Evolutionary conservation across 2,113 vertebrate species (phyloP).

Genomic region (Crotalus horridus): DNA sequence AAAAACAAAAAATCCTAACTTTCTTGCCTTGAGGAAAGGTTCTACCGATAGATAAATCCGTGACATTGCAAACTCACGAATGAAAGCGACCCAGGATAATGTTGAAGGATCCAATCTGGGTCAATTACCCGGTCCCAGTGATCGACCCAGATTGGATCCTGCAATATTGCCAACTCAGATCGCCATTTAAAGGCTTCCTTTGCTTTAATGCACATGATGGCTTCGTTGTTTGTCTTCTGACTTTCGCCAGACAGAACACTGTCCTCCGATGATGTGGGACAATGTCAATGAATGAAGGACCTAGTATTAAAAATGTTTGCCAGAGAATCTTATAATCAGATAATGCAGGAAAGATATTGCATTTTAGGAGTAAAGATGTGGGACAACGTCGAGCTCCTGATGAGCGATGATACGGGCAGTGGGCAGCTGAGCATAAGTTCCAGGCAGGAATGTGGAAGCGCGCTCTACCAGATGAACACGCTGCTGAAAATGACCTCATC

Average conservation of each 20-base stretch:
- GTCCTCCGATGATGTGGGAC: background rate
- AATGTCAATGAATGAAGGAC: too few relatives aligned
- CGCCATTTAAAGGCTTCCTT: background rate
- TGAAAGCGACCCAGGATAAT: background rate
- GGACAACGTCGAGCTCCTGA: constrained; percentile 84
- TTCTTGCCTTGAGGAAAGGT: background rate
- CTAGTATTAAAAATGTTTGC: too few relatives aligned
- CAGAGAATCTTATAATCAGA: too few relatives aligned
- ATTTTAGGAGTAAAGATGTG: constrained; percentile 70
- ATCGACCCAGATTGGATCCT: background rate
- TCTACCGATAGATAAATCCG: background rate
- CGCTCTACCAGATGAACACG: constrained; percentile 86
- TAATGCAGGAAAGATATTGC: too few relatives aligned
- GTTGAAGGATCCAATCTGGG: background rate
- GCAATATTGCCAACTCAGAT: background rate
- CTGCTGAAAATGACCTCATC: constrained; percentile 81
- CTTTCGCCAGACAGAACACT: background rate
- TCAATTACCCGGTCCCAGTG: background rate
- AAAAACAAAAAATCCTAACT: background rate
- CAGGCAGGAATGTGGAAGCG: constrained; percentile 74
- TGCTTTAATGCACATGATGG: accelerated
- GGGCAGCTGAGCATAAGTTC: constrained; percentile 70
- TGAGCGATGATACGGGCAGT: constrained; percentile 83
- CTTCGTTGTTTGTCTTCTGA: background rate
- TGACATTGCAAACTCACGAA: background rate